Conservation (phyloP, 2,888 invertebrate species). For the Diploptera punctata region DNA sequence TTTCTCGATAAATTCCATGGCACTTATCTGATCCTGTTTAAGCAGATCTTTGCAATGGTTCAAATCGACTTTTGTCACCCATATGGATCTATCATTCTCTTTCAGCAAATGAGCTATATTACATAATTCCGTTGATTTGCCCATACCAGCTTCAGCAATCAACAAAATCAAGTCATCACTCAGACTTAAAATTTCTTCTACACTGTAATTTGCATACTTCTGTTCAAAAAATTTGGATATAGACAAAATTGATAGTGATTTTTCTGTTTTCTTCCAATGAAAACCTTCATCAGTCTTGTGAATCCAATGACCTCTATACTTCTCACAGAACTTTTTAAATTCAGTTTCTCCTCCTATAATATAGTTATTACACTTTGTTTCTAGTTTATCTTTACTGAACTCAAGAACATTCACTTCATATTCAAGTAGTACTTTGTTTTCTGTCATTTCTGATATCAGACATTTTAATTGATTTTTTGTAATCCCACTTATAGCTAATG, state of each 20-base stretch:
- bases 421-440: no score
- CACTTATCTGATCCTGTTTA: not conserved
- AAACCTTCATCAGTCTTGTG: not conserved
- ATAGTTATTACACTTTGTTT: not conserved
- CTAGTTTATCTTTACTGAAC: no score
- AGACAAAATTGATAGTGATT: not conserved
- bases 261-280: not conserved
- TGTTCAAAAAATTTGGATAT: not conserved
- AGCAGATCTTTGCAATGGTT: not conserved
- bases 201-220: not conserved
- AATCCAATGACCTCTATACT: not conserved
- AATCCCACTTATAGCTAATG: not conserved
- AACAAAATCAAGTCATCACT: not conserved
- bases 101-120: not conserved
- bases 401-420: not conserved
- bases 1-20: not conserved
- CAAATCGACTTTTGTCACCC: not conserved
- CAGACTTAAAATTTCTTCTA: not conserved
- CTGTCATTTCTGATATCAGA: not conserved
- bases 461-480: not conserved
- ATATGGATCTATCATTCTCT: not conserved
- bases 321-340: not conserved
- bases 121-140: not conserved
- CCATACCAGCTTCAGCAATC: slow-evolving; percentile 12
- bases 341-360: not conserved